These are phyloP conservation scores for Diarsia dahlii DNA, from an alignment of 2,888 invertebrate species.

Conservation along the genomic window DNA sequence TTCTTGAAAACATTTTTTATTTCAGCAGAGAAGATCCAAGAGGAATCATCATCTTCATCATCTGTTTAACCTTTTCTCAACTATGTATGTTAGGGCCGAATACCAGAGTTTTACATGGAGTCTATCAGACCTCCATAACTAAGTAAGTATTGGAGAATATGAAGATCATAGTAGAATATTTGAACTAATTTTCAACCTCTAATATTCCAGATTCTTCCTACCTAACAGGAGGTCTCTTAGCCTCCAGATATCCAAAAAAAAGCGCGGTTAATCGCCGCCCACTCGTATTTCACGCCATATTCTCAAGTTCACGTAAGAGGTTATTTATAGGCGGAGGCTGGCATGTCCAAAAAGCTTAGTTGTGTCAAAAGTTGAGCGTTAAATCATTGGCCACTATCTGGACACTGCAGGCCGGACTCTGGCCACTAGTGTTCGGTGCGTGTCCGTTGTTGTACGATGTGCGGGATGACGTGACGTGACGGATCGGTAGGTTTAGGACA, in stretches of 20 bases:
- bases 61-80: too few species aligned
- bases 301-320: constrained; percentile 87
- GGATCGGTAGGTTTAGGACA: background rate
- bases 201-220: background rate
- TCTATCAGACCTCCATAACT: too few species aligned
- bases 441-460: constrained; percentile 70
- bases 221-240: background rate
- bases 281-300: constrained; percentile 75
- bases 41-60: background rate
- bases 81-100: too few species aligned
- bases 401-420: constrained; percentile 92
- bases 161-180: too few species aligned
- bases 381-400: constrained; percentile 93
- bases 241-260: constrained; percentile 47
- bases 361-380: constrained; percentile 93
- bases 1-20: background rate
- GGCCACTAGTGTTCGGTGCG: constrained; percentile 80
- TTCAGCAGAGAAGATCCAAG: background rate
- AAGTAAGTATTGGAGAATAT: too few species aligned
- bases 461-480: constrained; percentile 30
- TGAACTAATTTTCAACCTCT: background rate
- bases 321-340: constrained; percentile 89
- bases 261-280: constrained; percentile 61
- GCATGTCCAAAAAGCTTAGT: constrained; percentile 91
- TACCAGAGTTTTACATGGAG: too few species aligned